These are phyloP conservation scores for Eupithecia insigniata DNA, from an alignment of 2,888 invertebrate genomes.

Conservation along the genomic window DNA sequence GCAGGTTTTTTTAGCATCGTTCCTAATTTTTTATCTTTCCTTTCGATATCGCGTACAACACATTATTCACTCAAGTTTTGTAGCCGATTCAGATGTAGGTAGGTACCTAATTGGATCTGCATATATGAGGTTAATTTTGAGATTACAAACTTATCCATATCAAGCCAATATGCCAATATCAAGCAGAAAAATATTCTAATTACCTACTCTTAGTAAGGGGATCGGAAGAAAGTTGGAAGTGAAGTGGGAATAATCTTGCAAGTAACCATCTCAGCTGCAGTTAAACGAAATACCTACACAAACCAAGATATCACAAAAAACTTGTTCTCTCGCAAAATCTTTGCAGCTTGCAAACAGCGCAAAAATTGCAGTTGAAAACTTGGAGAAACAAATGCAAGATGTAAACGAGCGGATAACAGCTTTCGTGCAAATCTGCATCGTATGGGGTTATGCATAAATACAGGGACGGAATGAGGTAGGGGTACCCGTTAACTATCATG, in stretches of 20 bases:
- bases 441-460: conserved; percentile 56
- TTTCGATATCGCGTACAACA: too few relatives aligned
- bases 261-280: not conserved
- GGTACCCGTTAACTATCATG: not conserved
- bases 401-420: conserved; percentile 40
- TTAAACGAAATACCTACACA: conserved; percentile 1
- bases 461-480: conserved; percentile 10
- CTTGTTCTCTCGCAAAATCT: conserved; percentile 12
- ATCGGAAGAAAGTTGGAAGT: not conserved
- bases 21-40: too few relatives aligned
- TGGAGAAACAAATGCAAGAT: conserved; percentile 34
- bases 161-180: not conserved
- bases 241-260: not conserved
- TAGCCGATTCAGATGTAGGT: too few relatives aligned
- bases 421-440: conserved; percentile 42
- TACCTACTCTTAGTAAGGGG: not conserved
- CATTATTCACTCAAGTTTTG: too few relatives aligned
- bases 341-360: conserved; percentile 10
- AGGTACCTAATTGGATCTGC: too few relatives aligned
- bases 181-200: not conserved
- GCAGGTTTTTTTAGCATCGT: too few relatives aligned
- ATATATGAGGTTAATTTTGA: not conserved
- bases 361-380: conserved; percentile 30
- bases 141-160: not conserved
- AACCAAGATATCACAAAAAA: conserved; percentile 8